These are phyloP conservation scores for Cephus sareptanus DNA, from an alignment of 2,888 invertebrate species.

Conservation along the genomic window DNA sequence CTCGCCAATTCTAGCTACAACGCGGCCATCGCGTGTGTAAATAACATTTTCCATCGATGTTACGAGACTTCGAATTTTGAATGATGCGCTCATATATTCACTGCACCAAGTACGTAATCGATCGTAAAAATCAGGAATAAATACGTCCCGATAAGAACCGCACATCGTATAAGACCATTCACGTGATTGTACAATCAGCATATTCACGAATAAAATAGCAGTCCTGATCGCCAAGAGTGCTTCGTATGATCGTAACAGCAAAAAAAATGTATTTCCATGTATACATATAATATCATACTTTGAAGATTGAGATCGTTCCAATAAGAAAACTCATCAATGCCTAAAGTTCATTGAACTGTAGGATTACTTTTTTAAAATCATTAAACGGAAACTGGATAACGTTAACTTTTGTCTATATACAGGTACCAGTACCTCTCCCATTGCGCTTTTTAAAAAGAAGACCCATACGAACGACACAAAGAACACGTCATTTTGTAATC, in stretches of 20 bases:
- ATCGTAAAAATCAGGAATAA: background rate
- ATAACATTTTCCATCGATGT: slow-evolving; percentile 9
- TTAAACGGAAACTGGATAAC: background rate
- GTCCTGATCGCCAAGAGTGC: background rate
- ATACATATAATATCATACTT: background rate
- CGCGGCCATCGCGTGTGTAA: slow-evolving; percentile 17
- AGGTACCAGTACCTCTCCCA: background rate
- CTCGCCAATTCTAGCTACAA: slow-evolving; percentile 27
- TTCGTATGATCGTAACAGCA: background rate
- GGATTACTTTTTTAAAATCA: background rate
- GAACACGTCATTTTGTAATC: background rate
- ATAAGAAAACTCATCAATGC: background rate
- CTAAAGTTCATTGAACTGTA: background rate
- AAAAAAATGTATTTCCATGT: background rate
- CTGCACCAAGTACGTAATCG: background rate
- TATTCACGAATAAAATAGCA: background rate
- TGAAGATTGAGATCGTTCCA: background rate
- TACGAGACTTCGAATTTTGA: background rate
- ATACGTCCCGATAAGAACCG: background rate
- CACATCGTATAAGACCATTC: background rate
- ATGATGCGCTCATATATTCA: background rate
- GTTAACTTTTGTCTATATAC: background rate
- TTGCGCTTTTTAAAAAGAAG: background rate
- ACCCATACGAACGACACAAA: background rate
- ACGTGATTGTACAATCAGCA: background rate